Evolutionary conservation across 2,888 invertebrate genomes (phyloP).

Genomic region (Ophioninae sp.): DNA sequence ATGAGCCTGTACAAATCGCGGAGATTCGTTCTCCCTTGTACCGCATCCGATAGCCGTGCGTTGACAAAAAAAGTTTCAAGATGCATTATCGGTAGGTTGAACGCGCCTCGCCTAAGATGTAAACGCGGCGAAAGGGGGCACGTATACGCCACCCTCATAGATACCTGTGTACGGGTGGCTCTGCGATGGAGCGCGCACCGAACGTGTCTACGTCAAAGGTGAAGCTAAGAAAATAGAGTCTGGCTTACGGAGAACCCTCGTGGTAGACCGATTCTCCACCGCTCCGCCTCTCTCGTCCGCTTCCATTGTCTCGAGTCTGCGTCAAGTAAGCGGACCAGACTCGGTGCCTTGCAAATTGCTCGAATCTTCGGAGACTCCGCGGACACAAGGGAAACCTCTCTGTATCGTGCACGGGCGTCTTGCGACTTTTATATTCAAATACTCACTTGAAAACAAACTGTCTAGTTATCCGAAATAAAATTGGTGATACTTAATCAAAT

Average conservation of each 20-base stretch:
- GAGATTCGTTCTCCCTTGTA: background rate
- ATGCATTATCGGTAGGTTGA: constrained; percentile 32
- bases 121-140: constrained; percentile 10
- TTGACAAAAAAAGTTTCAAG: constrained; percentile 29
- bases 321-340: constrained; percentile 45
- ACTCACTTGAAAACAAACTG: too few relatives aligned
- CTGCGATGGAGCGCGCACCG: constrained; percentile 20
- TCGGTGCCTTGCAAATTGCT: constrained; percentile 60
- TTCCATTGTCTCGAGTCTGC: constrained; percentile 48
- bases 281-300: constrained; percentile 31
- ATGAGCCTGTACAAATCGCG: background rate
- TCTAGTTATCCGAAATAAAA: too few relatives aligned
- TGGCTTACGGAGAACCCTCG: constrained; percentile 57
- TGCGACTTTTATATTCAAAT: too few relatives aligned
- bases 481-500: too few relatives aligned
- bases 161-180: constrained; percentile 14
- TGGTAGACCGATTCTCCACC: too few relatives aligned
- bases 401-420: constrained; percentile 6
- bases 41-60: background rate
- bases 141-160: constrained; percentile 18
- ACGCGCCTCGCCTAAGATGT: constrained; percentile 23
- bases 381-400: constrained; percentile 11
- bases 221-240: constrained; percentile 50
- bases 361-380: constrained; percentile 46
- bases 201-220: constrained; percentile 55